Evolutionary conservation across 2,888 invertebrate genomes (phyloP).

Genomic region (Agonopterix alstromeriana): DNA sequence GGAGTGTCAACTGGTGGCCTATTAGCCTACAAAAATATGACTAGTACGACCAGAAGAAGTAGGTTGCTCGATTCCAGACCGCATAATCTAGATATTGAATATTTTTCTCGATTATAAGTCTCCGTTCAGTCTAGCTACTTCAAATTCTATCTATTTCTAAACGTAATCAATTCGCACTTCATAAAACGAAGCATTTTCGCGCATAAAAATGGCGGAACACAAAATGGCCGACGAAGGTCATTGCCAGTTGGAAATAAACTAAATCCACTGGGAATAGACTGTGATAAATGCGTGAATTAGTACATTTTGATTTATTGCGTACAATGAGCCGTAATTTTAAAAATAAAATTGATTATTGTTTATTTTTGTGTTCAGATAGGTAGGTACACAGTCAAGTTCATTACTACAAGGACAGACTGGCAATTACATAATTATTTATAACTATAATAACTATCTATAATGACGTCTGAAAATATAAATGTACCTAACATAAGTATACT

Average conservation of each 20-base stretch:
- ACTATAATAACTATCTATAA: too few species aligned
- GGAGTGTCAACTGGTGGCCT: too few species aligned
- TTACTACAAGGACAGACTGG: slow-evolving; percentile 1
- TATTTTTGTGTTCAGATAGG: slow-evolving; percentile 4
- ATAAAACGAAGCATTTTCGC: neutral
- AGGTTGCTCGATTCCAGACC: too few species aligned
- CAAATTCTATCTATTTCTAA: too few species aligned
- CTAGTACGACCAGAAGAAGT: too few species aligned
- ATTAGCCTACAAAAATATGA: too few species aligned
- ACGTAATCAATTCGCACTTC: neutral
- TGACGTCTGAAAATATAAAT: too few species aligned
- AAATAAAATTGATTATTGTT: slow-evolving; percentile 14
- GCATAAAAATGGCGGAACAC: slow-evolving; percentile 1
- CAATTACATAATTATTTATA: too few species aligned
- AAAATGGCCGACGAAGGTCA: slow-evolving; percentile 5
- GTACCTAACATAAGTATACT: too few species aligned
- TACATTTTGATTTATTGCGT: slow-evolving; percentile 3
- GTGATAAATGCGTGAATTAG: slow-evolving; percentile 2
- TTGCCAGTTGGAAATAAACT: slow-evolving; percentile 2
- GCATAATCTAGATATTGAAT: too few species aligned
- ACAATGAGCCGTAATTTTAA: slow-evolving; percentile 10
- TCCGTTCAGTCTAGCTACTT: too few species aligned
- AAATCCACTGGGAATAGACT: slow-evolving; percentile 2
- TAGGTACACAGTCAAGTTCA: neutral
- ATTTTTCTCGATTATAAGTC: too few species aligned